Conservation (phyloP, 2,797 vertebrate species). For the Enteromius unitaeniatus region DNA sequence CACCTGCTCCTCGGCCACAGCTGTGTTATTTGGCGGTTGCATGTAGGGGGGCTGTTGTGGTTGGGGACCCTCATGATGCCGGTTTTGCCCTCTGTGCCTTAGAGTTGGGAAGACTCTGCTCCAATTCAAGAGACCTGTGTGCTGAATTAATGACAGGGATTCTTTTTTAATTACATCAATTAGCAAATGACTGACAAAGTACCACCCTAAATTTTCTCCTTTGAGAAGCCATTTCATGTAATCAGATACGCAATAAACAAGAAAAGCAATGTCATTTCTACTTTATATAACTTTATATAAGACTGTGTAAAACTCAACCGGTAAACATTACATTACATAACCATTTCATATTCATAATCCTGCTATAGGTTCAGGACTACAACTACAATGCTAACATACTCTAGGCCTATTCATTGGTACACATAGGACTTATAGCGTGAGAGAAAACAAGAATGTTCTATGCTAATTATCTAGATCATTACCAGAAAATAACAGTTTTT, state of each 20-base stretch:
- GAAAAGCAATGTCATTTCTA: neutral
- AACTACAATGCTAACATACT: neutral
- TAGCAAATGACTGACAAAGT: neutral
- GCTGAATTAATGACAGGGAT: slow-evolving; percentile 43
- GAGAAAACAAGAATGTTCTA: neutral
- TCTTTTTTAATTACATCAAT: neutral
- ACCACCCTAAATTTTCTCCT: neutral
- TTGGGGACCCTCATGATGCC: slow-evolving; percentile 75
- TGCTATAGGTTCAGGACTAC: neutral
- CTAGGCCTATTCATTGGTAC: neutral
- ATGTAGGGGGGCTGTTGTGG: slow-evolving; percentile 64
- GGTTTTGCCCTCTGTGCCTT: slow-evolving; percentile 83
- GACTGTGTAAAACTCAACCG: neutral
- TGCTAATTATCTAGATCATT: neutral
- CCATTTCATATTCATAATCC: neutral
- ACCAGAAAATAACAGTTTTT: neutral
- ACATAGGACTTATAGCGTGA: neutral
- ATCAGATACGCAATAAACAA: neutral
- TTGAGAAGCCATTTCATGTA: neutral
- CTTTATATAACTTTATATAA: neutral
- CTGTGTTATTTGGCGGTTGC: slow-evolving; percentile 61
- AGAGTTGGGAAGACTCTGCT: slow-evolving; percentile 89
- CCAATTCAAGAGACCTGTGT: slow-evolving; percentile 92
- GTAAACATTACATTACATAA: neutral
- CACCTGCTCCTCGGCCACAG: slow-evolving; percentile 93